Evolutionary conservation across 2,113 vertebrate genomes (phyloP).

Genomic region (Cyprinodon brontotheroides): DNA sequence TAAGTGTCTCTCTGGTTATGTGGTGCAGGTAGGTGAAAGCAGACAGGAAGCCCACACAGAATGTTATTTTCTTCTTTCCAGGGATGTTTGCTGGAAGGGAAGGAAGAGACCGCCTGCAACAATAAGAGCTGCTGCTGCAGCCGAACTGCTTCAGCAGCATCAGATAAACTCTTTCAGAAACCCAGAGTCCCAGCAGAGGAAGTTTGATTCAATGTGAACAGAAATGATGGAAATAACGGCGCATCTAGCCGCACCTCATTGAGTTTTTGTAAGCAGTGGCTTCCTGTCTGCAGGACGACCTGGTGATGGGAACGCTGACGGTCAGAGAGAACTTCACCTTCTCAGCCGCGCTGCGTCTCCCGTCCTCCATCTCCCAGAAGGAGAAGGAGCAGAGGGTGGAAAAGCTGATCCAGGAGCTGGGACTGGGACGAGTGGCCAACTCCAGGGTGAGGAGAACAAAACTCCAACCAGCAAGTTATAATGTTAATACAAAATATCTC

Average conservation of each 20-base stretch:
- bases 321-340: conserved; percentile 93
- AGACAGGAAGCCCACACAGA: neutral
- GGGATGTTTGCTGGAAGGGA: conserved; percentile 27
- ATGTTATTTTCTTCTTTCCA: neutral
- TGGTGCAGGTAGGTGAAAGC: conserved; percentile 86
- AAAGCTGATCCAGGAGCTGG: conserved; percentile 86
- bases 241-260: neutral
- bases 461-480: neutral
- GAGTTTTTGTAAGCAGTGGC: conserved; percentile 8
- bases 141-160: conserved; percentile 1
- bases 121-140: conserved; percentile 5
- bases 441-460: conserved; percentile 78
- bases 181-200: neutral
- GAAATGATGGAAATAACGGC: neutral
- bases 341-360: conserved; percentile 91
- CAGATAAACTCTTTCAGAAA: neutral
- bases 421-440: conserved; percentile 89
- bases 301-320: conserved; percentile 95
- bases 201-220: neutral
- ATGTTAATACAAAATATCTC: neutral
- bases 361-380: conserved; percentile 72
- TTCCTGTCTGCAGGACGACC: conserved; percentile 83
- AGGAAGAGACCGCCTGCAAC: conserved; percentile 13
- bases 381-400: conserved; percentile 85
- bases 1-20: conserved; percentile 93